A percentile compares a stretch with the other conserved stretches of the same genome.
phyloP scores from a whole-genome alignment of 1,140 invertebrate genomes.

The Globodera rostochiensis region DNA sequence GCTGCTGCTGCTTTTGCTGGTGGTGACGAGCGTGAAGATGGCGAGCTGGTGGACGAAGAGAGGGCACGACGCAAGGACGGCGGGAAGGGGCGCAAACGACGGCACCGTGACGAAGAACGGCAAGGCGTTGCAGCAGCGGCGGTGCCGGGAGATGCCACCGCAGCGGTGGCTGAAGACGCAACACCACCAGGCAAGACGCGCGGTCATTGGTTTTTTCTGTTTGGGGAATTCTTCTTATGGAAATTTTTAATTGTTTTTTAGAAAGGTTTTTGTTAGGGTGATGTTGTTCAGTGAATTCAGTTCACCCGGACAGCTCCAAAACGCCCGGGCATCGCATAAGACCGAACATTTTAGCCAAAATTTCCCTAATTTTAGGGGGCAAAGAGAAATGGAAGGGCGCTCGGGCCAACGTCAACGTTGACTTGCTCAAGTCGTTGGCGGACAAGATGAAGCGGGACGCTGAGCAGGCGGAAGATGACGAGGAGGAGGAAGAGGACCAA shows the following conservation, averaged over 20 bases:
- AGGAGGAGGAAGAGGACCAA: slow-evolving; percentile 26
- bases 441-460: slow-evolving; percentile 23
- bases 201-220: not conserved
- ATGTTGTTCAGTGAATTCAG: too few species aligned
- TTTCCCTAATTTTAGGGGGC: not conserved
- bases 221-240: too few species aligned
- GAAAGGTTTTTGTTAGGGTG: too few species aligned
- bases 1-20: slow-evolving; percentile 2
- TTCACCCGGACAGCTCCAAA: too few species aligned
- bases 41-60: slow-evolving; percentile 43
- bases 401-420: not conserved
- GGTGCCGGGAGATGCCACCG: not conserved
- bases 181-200: not conserved
- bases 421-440: slow-evolving; percentile 1
- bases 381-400: slow-evolving; percentile 20
- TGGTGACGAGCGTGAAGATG: slow-evolving; percentile 41
- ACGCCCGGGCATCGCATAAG: too few species aligned
- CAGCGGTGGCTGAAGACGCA: not conserved
- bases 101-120: not conserved
- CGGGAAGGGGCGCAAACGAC: not conserved
- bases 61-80: not conserved
- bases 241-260: too few species aligned
- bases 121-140: not conserved
- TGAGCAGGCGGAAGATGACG: slow-evolving; percentile 31
- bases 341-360: too few species aligned